A percentile compares a stretch with the other conserved stretches of the same genome.
These are phyloP conservation scores for Melitaea cinxia DNA, from an alignment of 1,140 invertebrate species.

Conservation along the genomic window DNA sequence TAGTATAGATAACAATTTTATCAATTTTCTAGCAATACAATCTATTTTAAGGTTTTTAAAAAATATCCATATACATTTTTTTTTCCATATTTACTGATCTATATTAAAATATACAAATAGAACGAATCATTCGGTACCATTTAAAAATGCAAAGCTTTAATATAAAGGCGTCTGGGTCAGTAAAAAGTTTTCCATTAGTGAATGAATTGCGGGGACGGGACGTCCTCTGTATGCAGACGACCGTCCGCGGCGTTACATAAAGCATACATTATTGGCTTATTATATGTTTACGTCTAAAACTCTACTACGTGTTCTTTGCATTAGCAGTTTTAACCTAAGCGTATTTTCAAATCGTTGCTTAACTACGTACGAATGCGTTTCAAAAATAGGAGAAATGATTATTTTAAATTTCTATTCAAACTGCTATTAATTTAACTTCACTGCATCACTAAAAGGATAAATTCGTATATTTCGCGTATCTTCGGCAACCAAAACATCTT, in stretches of 20 bases:
- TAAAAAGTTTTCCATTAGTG: constrained; percentile 22
- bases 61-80: too few relatives aligned
- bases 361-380: too few relatives aligned
- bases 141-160: background rate
- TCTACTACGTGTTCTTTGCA: background rate
- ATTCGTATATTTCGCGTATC: too few relatives aligned
- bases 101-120: background rate
- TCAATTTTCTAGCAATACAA: too few relatives aligned
- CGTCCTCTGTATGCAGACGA: constrained; percentile 54
- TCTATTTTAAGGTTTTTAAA: too few relatives aligned
- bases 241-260: constrained; percentile 21
- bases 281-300: constrained; percentile 21
- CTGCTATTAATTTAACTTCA: too few relatives aligned
- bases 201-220: constrained; percentile 20
- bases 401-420: background rate
- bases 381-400: background rate
- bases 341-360: too few relatives aligned
- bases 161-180: background rate
- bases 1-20: too few relatives aligned
- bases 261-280: constrained; percentile 13
- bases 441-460: too few relatives aligned
- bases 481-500: too few relatives aligned
- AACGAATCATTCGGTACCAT: background rate
- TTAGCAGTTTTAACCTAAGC: too few relatives aligned
- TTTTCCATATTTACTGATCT: too few relatives aligned